Evolutionary conservation across 2,888 invertebrate genomes (phyloP).

Genomic region (Eupithecia inturbata): DNA sequence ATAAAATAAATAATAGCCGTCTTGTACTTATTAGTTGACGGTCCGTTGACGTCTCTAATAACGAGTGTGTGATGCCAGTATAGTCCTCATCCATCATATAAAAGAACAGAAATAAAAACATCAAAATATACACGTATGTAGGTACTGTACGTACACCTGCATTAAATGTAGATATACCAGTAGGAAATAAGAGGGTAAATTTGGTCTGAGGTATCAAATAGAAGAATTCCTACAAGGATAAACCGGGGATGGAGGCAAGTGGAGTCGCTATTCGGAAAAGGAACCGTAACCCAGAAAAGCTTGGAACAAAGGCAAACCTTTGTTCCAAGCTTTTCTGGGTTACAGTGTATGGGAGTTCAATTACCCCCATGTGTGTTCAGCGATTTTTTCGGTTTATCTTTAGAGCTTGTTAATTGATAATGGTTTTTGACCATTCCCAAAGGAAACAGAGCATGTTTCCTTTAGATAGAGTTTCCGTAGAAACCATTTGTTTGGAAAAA

Average conservation of each 20-base stretch:
- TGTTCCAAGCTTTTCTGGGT: not conserved
- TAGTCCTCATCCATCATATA: conserved; percentile 19
- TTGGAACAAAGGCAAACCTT: too few relatives aligned
- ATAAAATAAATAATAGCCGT: conserved; percentile 36
- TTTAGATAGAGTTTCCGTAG: too few relatives aligned
- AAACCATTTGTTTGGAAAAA: not conserved
- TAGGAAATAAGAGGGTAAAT: not conserved
- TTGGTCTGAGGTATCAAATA: not conserved
- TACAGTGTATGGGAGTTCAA: not conserved
- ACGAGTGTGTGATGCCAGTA: conserved; percentile 22
- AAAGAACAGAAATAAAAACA: conserved; percentile 15
- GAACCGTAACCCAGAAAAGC: too few relatives aligned
- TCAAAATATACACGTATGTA: conserved; percentile 1
- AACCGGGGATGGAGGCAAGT: not conserved
- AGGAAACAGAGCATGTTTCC: conserved; percentile 3
- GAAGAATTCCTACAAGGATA: not conserved
- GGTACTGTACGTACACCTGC: not conserved
- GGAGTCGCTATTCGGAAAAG: not conserved
- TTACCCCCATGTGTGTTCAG: not conserved
- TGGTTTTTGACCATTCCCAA: not conserved
- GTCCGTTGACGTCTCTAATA: conserved; percentile 29
- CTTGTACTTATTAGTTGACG: conserved; percentile 32
- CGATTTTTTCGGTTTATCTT: not conserved
- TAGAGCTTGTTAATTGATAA: too few relatives aligned
- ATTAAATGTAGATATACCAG: not conserved